phyloP scores from a whole-genome alignment of 1,140 invertebrate species.

The Adoxophyes honmai region DNA sequence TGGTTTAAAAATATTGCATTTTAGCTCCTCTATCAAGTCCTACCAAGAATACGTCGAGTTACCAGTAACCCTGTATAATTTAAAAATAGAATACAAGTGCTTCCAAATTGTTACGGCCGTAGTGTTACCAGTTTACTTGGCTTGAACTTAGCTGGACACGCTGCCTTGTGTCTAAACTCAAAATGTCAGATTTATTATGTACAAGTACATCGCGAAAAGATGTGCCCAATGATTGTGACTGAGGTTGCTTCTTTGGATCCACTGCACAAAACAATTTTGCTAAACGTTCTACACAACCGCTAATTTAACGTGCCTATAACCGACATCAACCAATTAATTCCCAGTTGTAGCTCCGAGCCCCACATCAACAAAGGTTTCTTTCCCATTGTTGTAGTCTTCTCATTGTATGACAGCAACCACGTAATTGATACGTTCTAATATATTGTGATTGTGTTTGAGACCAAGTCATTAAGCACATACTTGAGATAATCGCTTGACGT shows the following conservation, averaged over 20 bases:
- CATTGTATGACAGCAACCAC: background rate
- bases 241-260: background rate
- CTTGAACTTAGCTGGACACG: no score
- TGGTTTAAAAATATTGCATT: no score
- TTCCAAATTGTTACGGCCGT: no score
- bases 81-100: no score
- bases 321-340: constrained; percentile 3
- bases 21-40: no score
- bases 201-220: no score
- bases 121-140: no score
- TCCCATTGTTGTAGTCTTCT: background rate
- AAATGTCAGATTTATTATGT: no score
- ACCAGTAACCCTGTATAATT: no score
- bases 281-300: background rate
- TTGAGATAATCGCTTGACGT: background rate
- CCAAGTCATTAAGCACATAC: background rate
- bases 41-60: no score
- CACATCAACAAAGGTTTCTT: background rate
- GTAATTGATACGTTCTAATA: constrained; percentile 2
- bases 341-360: background rate
- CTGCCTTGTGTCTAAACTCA: no score
- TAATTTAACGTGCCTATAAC: background rate
- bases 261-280: background rate
- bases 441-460: constrained; percentile 4
- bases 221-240: no score